Percentiles rank a stretch among this genome's conserved stretches.
These are phyloP conservation scores for Clarias laeviceps DNA, from an alignment of 2,797 vertebrate genomes.

Conservation along the genomic window DNA sequence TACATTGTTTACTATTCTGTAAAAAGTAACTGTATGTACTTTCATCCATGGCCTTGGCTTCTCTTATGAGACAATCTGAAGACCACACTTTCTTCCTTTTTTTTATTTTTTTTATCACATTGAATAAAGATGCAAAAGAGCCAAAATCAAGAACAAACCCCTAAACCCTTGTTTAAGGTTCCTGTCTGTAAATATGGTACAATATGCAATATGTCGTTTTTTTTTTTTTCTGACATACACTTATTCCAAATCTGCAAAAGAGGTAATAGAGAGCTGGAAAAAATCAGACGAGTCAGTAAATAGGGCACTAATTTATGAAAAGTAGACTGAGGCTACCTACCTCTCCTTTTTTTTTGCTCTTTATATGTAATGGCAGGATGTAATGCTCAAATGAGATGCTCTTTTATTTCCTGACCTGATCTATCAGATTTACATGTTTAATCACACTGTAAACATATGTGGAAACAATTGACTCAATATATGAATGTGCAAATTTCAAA, in stretches of 20 bases:
- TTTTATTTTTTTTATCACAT: not conserved
- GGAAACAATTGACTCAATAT: conserved; percentile 1
- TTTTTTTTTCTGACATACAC: not conserved
- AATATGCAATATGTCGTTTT: conserved; percentile 4
- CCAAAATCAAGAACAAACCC: conserved; percentile 29
- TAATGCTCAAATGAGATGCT: not conserved
- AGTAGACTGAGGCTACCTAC: conserved; percentile 19
- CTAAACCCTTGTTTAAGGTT: conserved; percentile 10
- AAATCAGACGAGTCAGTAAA: conserved; percentile 5
- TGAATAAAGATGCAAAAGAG: conserved; percentile 15
- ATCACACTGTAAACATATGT: not conserved
- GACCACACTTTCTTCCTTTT: not conserved
- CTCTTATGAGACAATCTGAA: conserved; percentile 31
- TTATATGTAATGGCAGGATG: conserved; percentile 1
- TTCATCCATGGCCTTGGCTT: conserved; percentile 9
- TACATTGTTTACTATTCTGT: not conserved
- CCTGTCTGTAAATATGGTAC: conserved; percentile 20
- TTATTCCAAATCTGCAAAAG: conserved; percentile 9
- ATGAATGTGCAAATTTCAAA: conserved; percentile 19
- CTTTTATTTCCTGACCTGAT: conserved; percentile 21
- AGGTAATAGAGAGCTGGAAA: conserved; percentile 11
- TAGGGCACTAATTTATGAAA: not conserved
- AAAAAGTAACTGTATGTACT: conserved; percentile 17
- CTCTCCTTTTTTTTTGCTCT: conserved; percentile 6
- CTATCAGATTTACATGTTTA: not conserved